Percentiles rank a stretch among this genome's conserved stretches.
Evolutionary conservation across 2,888 invertebrate species (phyloP).

Genomic region (Microchrysa polita): DNA sequence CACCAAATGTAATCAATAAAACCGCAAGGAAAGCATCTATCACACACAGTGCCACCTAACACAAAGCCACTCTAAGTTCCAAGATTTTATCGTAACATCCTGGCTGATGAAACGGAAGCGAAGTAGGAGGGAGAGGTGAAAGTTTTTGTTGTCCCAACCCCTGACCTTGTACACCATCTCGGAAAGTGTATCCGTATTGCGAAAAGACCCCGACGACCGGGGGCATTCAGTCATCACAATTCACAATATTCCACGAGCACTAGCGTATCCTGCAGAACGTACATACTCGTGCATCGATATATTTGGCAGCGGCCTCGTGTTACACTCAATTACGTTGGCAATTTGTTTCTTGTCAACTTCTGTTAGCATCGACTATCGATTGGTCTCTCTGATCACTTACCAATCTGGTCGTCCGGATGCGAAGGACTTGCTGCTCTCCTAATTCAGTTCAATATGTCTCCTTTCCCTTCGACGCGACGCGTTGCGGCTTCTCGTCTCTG

Average conservation of each 20-base stretch:
- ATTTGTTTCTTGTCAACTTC: conserved; percentile 45
- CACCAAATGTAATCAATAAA: conserved; percentile 29
- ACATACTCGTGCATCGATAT: too few relatives aligned
- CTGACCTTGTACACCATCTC: not conserved
- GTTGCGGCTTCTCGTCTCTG: not conserved
- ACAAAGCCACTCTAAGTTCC: too few relatives aligned
- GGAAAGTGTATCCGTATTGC: not conserved
- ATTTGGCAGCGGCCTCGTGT: conserved; percentile 32
- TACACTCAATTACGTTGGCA: conserved; percentile 42
- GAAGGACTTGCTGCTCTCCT: conserved; percentile 6
- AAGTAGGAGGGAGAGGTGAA: too few relatives aligned
- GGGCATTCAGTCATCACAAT: conserved; percentile 18
- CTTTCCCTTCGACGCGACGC: too few relatives aligned
- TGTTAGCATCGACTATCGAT: conserved; percentile 44
- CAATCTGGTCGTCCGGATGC: conserved; percentile 3
- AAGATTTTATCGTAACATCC: too few relatives aligned
- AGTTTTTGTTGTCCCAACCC: not conserved
- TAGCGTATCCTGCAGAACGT: not conserved
- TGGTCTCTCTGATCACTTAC: conserved; percentile 28
- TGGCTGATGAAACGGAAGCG: too few relatives aligned
- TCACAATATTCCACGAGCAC: not conserved
- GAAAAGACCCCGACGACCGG: not conserved
- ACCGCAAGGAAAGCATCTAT: conserved; percentile 21
- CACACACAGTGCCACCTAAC: not conserved
- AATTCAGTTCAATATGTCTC: not conserved